Evolutionary conservation across 2,797 vertebrate species (phyloP), one percentile per base, ranked within the genome.

Genomic region (Xerus rutilus): DNA sequence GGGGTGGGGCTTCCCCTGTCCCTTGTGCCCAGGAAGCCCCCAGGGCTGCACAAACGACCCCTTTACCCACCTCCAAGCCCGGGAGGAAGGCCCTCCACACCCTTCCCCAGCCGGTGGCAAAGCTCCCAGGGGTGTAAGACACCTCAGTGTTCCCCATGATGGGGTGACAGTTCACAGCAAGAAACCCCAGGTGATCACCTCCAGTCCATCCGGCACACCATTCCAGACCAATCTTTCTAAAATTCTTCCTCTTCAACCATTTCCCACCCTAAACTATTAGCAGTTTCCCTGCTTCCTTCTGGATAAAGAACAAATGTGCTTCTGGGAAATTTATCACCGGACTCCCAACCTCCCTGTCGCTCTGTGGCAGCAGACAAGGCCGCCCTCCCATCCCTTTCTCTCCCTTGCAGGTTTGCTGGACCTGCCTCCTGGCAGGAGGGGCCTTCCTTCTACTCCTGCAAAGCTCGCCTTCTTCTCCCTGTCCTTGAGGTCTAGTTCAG

Each of bases 321-420:
- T 73, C 47, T 12, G 2, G 1, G 39, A 10, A 11, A 28, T 70
- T 28, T 43, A 20, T n/a, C 47, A 8, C 4, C 28, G 39, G 62
- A 2, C 45, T 35, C 39, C 5, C 11, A 18, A 72, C 57, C n/a
- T 62, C 23, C 4, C 49, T 17, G 20, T 5, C 25, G 1, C 18
- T 4, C n/a, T 20, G 14, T 21, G 18, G 32, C 57, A 9, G 32
- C 20, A 69, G 17, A 43, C 5, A 7, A 2, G 11, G 32, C 76
- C 28, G 35, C 52, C 21, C 9, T 39, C n/a, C 7, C 0, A 0
- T 23, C 21, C 25, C 7, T 0, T 4, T 28, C 5, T n/a, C 20
- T 21, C 23, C 20, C 17, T 14, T 1, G 21, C n/a, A 12, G 9
- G 23, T 21, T 45, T 43, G 6, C 15, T 79, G 0, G 0, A 2